Conservation (phyloP, 35 echinoderm and acorn worm species). For the Apostichopus japonicus region DNA sequence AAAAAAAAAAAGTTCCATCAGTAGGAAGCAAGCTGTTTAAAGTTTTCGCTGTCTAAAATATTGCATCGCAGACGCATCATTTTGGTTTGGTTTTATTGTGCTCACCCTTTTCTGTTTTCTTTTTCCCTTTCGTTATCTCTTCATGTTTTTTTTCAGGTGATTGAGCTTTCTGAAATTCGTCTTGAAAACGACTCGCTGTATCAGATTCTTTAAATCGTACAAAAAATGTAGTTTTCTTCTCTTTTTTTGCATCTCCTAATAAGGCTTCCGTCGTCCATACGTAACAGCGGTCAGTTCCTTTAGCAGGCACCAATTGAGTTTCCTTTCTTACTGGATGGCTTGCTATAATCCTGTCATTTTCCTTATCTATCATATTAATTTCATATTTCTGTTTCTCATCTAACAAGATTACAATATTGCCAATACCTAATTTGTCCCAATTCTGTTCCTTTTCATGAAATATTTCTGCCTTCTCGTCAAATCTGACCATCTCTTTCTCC, state of each 20-base stretch:
- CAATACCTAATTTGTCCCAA: not conserved
- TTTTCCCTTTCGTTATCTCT: not conserved
- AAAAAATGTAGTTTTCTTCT: not conserved
- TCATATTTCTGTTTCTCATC: not conserved
- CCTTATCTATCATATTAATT: not conserved
- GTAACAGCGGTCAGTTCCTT: not conserved
- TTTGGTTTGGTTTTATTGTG: not conserved
- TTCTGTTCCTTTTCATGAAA: not conserved
- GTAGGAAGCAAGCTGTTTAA: no score
- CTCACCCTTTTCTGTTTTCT: not conserved
- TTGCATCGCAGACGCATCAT: no score
- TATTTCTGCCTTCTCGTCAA: not conserved
- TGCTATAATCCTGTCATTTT: not conserved
- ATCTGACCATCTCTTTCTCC: not conserved
- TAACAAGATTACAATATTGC: not conserved
- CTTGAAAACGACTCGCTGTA: slow-evolving; percentile 10
- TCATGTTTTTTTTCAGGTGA: not conserved
- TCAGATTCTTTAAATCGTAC: not conserved
- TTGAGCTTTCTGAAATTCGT: slow-evolving; percentile 14
- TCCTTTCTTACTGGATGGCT: not conserved
- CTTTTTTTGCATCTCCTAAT: not conserved
- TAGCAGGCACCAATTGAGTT: not conserved
- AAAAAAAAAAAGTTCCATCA: no score
- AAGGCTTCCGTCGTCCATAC: not conserved
- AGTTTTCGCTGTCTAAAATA: no score